Base-by-base conservation (phyloP, 2,113 vertebrate species). In the Euleptes europaea region DNA sequence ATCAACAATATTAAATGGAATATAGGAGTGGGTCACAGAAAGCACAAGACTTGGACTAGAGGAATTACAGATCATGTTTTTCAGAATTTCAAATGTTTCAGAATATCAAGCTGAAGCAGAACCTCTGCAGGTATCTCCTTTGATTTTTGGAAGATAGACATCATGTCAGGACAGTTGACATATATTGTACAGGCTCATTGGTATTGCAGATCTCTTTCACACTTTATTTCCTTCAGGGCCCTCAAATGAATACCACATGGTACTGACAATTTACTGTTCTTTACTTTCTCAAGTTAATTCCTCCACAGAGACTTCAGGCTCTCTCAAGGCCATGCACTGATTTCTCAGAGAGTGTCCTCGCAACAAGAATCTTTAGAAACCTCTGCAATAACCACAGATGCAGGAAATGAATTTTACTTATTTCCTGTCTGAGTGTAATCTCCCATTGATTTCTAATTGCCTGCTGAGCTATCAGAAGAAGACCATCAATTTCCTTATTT, bases 201-300 rank as follows among this genome's bases (percentile, higher is more conserved):
- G 14, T 44, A 42, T 83, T 33, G 81, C 73, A 0, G 17, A 17
- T 40, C 71, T 81, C 67, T 85, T 93, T 92, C 88, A 86, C 91
- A 88, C 85, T 86, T 90, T 80, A 82, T 87, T 89, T 93, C 85
- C 79, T 92, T 92, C 84, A 88, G 63, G 71, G 63, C 84, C 35
- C 73, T 92, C 90, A 91, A 82, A 93, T 90, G 91, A 94, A 88
- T 89, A 89, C 89, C 92, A 92, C 90, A 91, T 94, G 94, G 89
- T 92, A 47, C 74, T 92, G 67, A 81, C 42, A 87, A 93, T 78
- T 89, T 83, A 84, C 82, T 73, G 88, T 77, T 78, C 91, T 69
- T 89, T 90, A 91, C 88, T 90, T 91, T 87, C 75, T 90, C 88
- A 90, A 86, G 82, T 92, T 91, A 86, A 87, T 92, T 91, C 91